Conservation (phyloP, 2,113 vertebrate genomes). For the Cyprichromis sp. region DNA sequence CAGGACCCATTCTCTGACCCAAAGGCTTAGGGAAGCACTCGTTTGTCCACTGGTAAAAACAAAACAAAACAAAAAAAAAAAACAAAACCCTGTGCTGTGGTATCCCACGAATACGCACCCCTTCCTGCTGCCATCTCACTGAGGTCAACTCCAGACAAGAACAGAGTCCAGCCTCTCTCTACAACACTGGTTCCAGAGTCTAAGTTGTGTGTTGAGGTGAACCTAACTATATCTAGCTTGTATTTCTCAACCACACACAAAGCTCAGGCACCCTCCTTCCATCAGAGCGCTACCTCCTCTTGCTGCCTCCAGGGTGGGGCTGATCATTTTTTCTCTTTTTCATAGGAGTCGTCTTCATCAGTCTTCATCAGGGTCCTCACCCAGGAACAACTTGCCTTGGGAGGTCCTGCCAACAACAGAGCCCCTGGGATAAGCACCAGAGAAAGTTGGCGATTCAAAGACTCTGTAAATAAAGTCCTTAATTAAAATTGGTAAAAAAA, state of each 20-base stretch:
- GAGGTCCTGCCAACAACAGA: not conserved
- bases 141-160: not conserved
- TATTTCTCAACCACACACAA: not conserved
- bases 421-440: not conserved
- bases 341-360: not conserved
- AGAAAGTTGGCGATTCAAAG: not conserved
- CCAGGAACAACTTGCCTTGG: not conserved
- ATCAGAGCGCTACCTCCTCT: not conserved
- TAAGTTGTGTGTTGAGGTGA: not conserved
- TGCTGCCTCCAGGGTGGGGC: not conserved
- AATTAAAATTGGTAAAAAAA: not conserved
- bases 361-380: not conserved
- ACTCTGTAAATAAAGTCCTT: not conserved
- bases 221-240: not conserved
- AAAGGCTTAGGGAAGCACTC: not conserved
- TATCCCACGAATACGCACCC: not conserved
- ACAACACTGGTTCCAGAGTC: not conserved
- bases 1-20: not conserved
- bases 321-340: not conserved
- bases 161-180: not conserved
- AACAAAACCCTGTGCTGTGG: not conserved
- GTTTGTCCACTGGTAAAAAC: not conserved
- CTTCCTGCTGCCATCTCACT: not conserved
- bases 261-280: not conserved
- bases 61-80: rapidly evolving